These are phyloP conservation scores for Tupaia tana DNA, from an alignment of 2,113 vertebrate species.

Conservation along the genomic window DNA sequence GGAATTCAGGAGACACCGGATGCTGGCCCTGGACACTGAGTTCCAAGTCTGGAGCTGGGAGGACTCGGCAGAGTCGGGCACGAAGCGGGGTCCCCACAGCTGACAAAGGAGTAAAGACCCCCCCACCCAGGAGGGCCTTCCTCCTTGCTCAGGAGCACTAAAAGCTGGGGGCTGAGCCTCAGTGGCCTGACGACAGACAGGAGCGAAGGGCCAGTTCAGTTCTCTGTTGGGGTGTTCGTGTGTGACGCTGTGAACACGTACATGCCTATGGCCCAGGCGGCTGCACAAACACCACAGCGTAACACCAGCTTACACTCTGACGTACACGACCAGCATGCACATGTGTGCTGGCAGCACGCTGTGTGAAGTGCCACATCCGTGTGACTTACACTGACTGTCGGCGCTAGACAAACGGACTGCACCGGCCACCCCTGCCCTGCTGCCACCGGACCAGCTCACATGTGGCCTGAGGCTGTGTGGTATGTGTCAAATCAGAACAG, in stretches of 20 bases:
- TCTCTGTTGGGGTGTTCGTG: neutral
- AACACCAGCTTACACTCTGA: accelerated
- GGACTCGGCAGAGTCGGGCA: too few species aligned
- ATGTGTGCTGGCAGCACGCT: accelerated
- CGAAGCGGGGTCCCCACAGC: too few species aligned
- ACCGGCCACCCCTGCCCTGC: neutral
- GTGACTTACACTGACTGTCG: accelerated
- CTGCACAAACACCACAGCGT: accelerated
- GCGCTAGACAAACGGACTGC: neutral
- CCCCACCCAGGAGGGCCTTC: neutral
- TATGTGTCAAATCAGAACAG: neutral
- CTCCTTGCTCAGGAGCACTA: neutral
- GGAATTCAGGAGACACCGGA: neutral
- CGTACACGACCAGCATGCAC: accelerated
- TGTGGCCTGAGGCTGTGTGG: neutral
- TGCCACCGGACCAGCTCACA: accelerated
- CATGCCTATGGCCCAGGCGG: accelerated
- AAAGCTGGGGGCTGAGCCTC: accelerated
- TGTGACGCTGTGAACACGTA: accelerated
- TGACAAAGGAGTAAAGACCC: too few species aligned
- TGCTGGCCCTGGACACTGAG: neutral
- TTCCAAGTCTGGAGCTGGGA: accelerated
- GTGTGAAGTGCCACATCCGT: accelerated
- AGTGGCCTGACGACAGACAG: neutral
- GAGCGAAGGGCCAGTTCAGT: neutral